Percentiles rank a stretch among this genome's conserved stretches.
Evolutionary conservation across 2,113 vertebrate species (phyloP).

Genomic region (Plectropomus leopardus): DNA sequence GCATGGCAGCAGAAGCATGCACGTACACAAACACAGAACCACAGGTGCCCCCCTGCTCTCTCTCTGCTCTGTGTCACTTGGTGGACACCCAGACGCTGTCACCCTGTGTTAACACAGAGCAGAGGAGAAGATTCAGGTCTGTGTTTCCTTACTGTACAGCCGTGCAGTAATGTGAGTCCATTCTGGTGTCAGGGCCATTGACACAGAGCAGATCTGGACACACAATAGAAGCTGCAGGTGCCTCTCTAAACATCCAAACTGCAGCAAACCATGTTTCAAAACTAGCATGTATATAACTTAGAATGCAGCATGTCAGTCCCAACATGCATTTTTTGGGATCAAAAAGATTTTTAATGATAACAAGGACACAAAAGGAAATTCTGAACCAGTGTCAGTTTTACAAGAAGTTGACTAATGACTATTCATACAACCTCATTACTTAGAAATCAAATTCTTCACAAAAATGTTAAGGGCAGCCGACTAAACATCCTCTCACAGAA

Average conservation of each 20-base stretch:
- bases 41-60: slow-evolving; percentile 41
- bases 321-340: neutral
- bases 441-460: neutral
- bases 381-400: neutral
- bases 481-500: neutral
- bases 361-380: neutral
- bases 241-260: slow-evolving; percentile 19
- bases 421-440: neutral
- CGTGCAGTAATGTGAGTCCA: slow-evolving; percentile 22
- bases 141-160: slow-evolving; percentile 35
- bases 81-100: slow-evolving; percentile 63
- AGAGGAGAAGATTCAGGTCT: slow-evolving; percentile 38
- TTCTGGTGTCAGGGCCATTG: slow-evolving; percentile 66
- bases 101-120: slow-evolving; percentile 52
- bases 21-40: slow-evolving; percentile 41
- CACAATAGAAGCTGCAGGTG: slow-evolving; percentile 59
- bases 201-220: slow-evolving; percentile 59
- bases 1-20: slow-evolving; percentile 9
- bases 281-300: neutral
- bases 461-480: neutral
- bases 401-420: neutral
- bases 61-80: slow-evolving; percentile 47
- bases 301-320: neutral
- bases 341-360: neutral
- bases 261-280: neutral